Conservation (phyloP, 2,888 invertebrate genomes). For the Iphiclides podalirius region DNA sequence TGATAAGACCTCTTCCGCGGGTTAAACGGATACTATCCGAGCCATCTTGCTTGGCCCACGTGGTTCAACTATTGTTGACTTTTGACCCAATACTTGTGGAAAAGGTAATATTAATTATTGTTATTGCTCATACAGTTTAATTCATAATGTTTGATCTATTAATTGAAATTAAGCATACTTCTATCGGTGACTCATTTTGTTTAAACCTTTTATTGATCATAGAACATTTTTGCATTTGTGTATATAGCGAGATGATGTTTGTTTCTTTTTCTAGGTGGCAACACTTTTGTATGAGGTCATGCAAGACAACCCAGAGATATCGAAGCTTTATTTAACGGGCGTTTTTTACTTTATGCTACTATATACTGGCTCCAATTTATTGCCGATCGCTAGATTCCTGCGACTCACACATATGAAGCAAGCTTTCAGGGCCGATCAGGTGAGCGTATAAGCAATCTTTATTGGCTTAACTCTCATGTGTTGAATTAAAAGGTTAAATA, state of each 20-base stretch:
- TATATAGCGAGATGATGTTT: no score
- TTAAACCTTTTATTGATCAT: no score
- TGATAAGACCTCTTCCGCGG: conserved; percentile 96
- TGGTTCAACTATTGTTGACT: conserved; percentile 96
- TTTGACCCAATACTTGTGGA: conserved; percentile 98
- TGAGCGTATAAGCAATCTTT: no score
- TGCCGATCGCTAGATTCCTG: conserved; percentile 96
- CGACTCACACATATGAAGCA: conserved; percentile 97
- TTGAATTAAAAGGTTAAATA: no score
- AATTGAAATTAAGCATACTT: no score
- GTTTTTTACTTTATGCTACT: conserved; percentile 99
- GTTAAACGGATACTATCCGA: conserved; percentile 94
- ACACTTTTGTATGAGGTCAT: conserved; percentile 92
- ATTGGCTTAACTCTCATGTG: no score
- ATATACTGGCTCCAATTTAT: conserved; percentile 98
- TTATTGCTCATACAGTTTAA: not conserved
- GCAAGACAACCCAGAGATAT: conserved; percentile 97
- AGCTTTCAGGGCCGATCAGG: conserved; percentile 95
- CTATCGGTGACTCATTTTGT: no score
- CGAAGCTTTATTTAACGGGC: conserved; percentile 96
- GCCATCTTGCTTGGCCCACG: conserved; percentile 93
- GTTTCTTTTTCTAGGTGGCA: conserved; percentile 85
- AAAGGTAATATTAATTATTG: conserved; percentile 71
- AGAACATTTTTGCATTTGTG: no score
- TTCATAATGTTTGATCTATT: not conserved